Evolutionary conservation across 23 tunicate species (phyloP).

Genomic region (Clavelina lepadiformis): DNA sequence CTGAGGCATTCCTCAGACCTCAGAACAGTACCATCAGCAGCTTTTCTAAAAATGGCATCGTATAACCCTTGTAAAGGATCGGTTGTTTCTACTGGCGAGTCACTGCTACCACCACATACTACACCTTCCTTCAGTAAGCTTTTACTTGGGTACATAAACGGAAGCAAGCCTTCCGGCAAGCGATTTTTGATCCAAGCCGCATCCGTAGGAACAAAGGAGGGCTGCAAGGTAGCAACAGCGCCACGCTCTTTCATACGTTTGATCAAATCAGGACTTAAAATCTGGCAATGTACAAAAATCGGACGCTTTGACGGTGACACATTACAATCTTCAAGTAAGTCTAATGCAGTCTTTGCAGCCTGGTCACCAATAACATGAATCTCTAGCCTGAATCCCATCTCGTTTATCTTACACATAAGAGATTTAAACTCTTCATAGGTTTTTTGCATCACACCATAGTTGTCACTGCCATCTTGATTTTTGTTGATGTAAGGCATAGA

Average conservation of each 20-base stretch:
- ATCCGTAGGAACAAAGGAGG: constrained; percentile 75
- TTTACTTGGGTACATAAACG: constrained; percentile 73
- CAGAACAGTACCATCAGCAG: constrained; percentile 41
- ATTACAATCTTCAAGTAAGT: constrained; percentile 34
- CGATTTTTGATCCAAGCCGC: constrained; percentile 31
- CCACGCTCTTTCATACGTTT: constrained; percentile 68
- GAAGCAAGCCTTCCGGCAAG: constrained; percentile 36
- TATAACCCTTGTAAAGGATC: constrained; percentile 73
- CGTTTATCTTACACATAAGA: constrained; percentile 23
- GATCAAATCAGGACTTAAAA: constrained; percentile 56
- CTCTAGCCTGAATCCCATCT: constrained; percentile 69
- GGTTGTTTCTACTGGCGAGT: constrained; percentile 67
- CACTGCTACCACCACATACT: constrained; percentile 90
- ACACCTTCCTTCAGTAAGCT: constrained; percentile 61
- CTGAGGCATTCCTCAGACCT: constrained; percentile 52
- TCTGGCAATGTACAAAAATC: constrained; percentile 85
- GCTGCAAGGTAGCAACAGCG: constrained; percentile 77
- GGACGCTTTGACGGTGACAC: constrained; percentile 62
- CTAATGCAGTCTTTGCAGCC: constrained; percentile 76
- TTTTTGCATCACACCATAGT: constrained; percentile 52
- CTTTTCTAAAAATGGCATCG: constrained; percentile 70
- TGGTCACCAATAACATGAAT: constrained; percentile 95
- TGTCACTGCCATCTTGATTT: constrained; percentile 31
- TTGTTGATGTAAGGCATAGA: constrained; percentile 52
- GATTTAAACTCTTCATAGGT: constrained; percentile 38